Conservation (phyloP, 2,113 vertebrate species). For the Sus scrofa region T2T-Sscrofa CM000820.6:127339001-127339500, state of each 20-base stretch:
- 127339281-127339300: background rate
- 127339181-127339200: background rate
- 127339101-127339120: background rate
- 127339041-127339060: background rate
- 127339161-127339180: background rate
- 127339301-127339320: background rate
- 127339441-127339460: too few relatives aligned
- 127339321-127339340: background rate
- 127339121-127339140: background rate
- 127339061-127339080: background rate
- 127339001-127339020: background rate
- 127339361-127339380: background rate
- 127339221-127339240: background rate
- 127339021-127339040: background rate
- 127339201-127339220: background rate
- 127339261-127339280: background rate
- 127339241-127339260: background rate
- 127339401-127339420: background rate
- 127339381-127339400: background rate
- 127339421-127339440: background rate
- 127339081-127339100: background rate
- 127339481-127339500: background rate
- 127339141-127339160: background rate
- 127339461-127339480: background rate
- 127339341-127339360: background rate